Base-by-base conservation (phyloP, 2,113 vertebrate species). In the Sinocyclocheilus anophthalmus region DNA sequence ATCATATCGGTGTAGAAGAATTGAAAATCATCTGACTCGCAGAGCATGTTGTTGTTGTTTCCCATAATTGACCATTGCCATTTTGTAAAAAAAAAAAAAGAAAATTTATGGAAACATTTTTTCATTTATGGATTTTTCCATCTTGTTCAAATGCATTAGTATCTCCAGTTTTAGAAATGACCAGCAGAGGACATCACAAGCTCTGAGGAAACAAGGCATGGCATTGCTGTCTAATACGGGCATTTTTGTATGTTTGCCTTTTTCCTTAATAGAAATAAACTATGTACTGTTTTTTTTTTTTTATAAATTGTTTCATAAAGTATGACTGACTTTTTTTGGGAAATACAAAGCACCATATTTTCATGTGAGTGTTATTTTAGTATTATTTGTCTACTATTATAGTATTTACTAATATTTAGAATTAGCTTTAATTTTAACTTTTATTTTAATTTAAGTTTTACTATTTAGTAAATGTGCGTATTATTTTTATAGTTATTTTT, bases 141-240 rank as follows among this genome's bases (percentile, higher is more conserved):
- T 14, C 3, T 69, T 33, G 65, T 69, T 69, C 26, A 69, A 69
- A 33, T 8, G 13, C 65, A 67, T 30, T 33, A 0, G 2, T 33
- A 33, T 7, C 13, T 9, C 7, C 0, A 53, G 10, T 80, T 75
- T 82, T 30, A 9, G 30, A 76, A 84, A n/a, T 65, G 45, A 59
- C 57, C 86, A 83, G n/a, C 67, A 89, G 88, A 80, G 79, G 80
- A 79, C 88, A 76, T 22, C 42, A 55, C 20, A 9, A 2, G 24
- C 57, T 67, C 2, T 26, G 22, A 55, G 4, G 0, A 18, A 18
- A 18, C 10, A 37, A 12, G 5, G 8, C 8, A 33, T 59, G 2
- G 9, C 24, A 39, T 26, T 75, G 0, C 13, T 53, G 3, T 78
- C 20, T 13, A 45, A 53, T 86, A 65, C 6, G 45, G 72, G 5